A percentile compares a stretch with the other conserved stretches of the same genome.
These are phyloP conservation scores for Athalia circularis DNA, from an alignment of 2,888 invertebrate species.

Conservation along the genomic window DNA sequence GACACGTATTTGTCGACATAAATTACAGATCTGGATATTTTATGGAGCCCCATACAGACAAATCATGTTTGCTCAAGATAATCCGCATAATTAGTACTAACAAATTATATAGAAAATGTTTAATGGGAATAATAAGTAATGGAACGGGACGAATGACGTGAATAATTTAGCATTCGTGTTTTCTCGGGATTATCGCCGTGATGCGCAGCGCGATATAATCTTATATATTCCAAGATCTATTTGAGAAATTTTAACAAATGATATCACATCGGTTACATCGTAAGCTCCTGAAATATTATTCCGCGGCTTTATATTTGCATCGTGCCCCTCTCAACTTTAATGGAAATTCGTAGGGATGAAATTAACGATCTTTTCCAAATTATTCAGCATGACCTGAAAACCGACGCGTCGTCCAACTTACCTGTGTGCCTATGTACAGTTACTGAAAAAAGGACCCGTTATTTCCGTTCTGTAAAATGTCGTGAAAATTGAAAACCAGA, in stretches of 20 bases:
- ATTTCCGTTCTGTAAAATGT: not conserved
- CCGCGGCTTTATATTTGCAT: not conserved
- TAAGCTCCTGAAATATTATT: constrained; percentile 43
- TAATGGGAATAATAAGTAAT: constrained; percentile 28
- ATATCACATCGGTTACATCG: constrained; percentile 43
- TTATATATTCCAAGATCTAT: constrained; percentile 41
- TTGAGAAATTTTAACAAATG: constrained; percentile 38
- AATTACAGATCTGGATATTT: not conserved
- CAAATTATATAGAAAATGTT: constrained; percentile 41
- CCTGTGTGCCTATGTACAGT: too few species aligned
- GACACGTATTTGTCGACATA: too few species aligned
- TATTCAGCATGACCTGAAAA: not conserved
- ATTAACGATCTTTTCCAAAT: constrained; percentile 1
- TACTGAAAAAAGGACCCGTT: not conserved
- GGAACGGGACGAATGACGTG: constrained; percentile 39
- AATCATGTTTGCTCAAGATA: constrained; percentile 13
- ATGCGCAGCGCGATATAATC: too few species aligned
- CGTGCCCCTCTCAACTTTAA: not conserved
- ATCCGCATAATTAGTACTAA: constrained; percentile 38
- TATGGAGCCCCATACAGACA: not conserved
- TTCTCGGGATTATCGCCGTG: constrained; percentile 38
- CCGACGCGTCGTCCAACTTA: not conserved
- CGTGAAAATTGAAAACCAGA: constrained; percentile 1
- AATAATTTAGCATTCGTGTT: constrained; percentile 42
- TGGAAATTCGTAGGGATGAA: not conserved